A percentile compares a stretch with the other conserved stretches of the same genome.
phyloP scores from a whole-genome alignment of 2,888 invertebrate species.

The Cyaniris semiargus region DNA sequence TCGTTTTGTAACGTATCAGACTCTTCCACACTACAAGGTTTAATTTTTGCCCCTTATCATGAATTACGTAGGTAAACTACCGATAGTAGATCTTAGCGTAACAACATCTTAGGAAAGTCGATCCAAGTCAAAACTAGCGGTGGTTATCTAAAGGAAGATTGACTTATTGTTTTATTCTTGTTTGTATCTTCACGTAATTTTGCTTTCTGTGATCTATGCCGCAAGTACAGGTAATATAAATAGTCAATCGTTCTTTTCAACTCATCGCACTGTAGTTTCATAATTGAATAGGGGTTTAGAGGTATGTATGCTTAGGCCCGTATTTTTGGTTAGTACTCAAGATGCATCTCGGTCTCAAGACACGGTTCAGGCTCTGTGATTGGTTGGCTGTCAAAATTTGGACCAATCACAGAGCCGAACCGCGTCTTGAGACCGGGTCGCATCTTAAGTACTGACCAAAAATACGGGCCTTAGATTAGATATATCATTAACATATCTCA shows the following conservation, averaged over 20 bases:
- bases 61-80: conserved; percentile 23
- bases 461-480: no score
- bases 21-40: conserved; percentile 72
- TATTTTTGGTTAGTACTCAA: no score
- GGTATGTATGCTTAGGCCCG: conserved; percentile 17
- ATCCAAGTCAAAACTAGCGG: not conserved
- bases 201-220: no score
- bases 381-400: no score
- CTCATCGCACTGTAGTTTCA: not conserved
- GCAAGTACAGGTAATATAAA: no score
- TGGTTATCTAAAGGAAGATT: not conserved
- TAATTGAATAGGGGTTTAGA: not conserved
- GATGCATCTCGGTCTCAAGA: no score
- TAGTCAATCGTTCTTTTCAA: not conserved
- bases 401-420: no score
- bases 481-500: not conserved
- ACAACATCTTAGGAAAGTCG: not conserved
- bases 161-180: not conserved
- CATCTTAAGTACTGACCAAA: no score
- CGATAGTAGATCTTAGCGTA: not conserved
- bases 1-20: conserved; percentile 76
- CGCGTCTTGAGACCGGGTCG: no score
- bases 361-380: no score
- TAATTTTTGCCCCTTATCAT: conserved; percentile 32
- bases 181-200: not conserved